Evolutionary conservation across 2,888 invertebrate genomes (phyloP), one percentile per base, ranked within the genome.

Genomic region (Sacculina carcini): DNA sequence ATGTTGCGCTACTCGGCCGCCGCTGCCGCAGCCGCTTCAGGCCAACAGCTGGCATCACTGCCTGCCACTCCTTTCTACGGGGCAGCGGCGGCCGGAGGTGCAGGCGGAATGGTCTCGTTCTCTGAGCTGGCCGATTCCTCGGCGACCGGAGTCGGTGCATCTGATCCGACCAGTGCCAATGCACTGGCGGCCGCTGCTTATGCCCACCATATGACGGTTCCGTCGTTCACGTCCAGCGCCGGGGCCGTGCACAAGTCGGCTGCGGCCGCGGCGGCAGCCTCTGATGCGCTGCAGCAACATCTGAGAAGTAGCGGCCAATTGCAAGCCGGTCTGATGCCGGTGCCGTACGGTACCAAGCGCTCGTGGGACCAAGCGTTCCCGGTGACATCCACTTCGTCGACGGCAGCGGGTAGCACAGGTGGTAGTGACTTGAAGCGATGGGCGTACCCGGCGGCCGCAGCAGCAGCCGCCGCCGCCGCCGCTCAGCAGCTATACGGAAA

Each of bases 321-420:
- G 62, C 65, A 55, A 64, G 65, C 52, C 75, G 76, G 75, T 73
- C 74, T 74, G 73, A 73, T 67, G 54, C 60, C 67, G 58, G 26
- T 44, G 16, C 44, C 44, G 9, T 36, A 42, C 21, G 64, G 66
- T 2, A 70, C 76, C 55, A 80, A 80, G 63, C 69, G 80, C 2
- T 72, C 72, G 1, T 80, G 79, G 67, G 79, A 79, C 39, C 74
- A 73, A 60, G 79, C 79, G 1, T 80, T 80, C 60, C 70, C 75
- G 1, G 70, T 44, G 28, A n/a, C n/a, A n/a, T n/a, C n/a, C n/a
- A n/a, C n/a, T n/a, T n/a, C n/a, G n/a, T 7, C 28, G 14, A 21
- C 16, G 16, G n/a, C 44, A 9, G 44, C 26, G 16, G 16, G 28
- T 9, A 9, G 40, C 40, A 29, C 26, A 16, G 16, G 28, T 9